Conservation (phyloP, 2,888 invertebrate genomes). For the Polydrusus tereticollis region DNA sequence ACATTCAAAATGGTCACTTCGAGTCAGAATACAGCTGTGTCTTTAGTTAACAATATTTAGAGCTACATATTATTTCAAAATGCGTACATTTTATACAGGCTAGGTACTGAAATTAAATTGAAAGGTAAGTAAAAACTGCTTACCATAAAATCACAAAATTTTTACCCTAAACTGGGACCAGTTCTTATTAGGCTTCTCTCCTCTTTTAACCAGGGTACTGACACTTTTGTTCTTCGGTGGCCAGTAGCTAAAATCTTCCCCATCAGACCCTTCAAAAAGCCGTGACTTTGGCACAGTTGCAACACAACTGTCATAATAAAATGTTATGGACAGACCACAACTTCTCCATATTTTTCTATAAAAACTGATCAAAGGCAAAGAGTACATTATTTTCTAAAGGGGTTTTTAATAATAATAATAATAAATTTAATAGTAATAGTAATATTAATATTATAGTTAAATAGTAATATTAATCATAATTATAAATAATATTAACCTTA, state of each 20-base stretch:
- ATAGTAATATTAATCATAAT: not conserved
- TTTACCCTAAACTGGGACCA: conserved; percentile 33
- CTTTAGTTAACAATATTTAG: not conserved
- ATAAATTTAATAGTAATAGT: not conserved
- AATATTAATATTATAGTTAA: no score
- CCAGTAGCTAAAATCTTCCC: conserved; percentile 32
- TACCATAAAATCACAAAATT: conserved; percentile 23
- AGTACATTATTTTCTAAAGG: not conserved
- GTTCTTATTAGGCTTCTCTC: conserved; percentile 28
- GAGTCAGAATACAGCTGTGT: not conserved
- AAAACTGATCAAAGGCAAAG: not conserved
- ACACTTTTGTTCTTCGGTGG: conserved; percentile 30
- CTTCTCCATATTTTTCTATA: conserved; percentile 5
- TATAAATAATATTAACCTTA: not conserved
- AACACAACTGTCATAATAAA: conserved; percentile 28
- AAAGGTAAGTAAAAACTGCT: not conserved
- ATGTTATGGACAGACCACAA: conserved; percentile 30
- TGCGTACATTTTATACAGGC: not conserved
- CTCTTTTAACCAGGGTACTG: conserved; percentile 21
- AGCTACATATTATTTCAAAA: not conserved
- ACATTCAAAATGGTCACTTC: not conserved
- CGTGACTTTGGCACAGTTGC: conserved; percentile 23
- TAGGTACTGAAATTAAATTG: not conserved
- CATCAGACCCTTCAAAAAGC: conserved; percentile 1
- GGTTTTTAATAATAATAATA: not conserved